Evolutionary conservation across 2,797 vertebrate species (phyloP), one percentile per base, ranked within the genome.

Genomic region (Gymnoscopelus microlampas): DNA sequence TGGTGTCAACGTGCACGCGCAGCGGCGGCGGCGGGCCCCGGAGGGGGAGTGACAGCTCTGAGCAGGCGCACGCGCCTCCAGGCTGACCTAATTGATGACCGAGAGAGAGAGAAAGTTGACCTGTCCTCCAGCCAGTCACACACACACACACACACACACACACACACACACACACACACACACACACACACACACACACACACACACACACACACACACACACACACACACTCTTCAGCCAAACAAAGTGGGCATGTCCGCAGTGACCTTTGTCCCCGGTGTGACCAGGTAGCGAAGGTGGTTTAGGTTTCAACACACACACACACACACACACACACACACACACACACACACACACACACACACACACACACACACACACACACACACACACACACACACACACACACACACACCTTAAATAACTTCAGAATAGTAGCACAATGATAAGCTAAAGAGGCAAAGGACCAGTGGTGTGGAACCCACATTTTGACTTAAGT

Each of bases 21-120:
- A 35, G 19, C 19, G 61, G 47, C 32, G n/a, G 55, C 56, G 60
- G 44, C 26, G 2, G 3, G 26, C 26, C 68, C 60, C 56, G 49
- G 55, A 76, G 57, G 61, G 48, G 59, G 82, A 79, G 85, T 78
- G 85, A 74, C 63, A 79, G 57, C 64, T 63, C 26, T 3, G 3
- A 60, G 23, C 11, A 62, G 79, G 75, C 44, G 75, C 79, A 79
- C 74, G 79, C 77, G 78, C 78, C 66, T 29, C 67, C 29, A 39
- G 63, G 44, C 53, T 79, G 24, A 72, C 69, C 85, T 86, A 90
- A 93, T 89, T 88, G 80, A 91, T 91, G 89, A 76, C 62, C 74
- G 19, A 19, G 54, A 69, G 66, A 70, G 72, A 76, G 93, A 85
- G 92, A 93, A 94, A 93, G 90, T 91, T 93, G 91, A 93, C 92